Base-by-base conservation (phyloP, 53 echinoderm and acorn worm genomes). In the Holothuria scabra region DNA sequence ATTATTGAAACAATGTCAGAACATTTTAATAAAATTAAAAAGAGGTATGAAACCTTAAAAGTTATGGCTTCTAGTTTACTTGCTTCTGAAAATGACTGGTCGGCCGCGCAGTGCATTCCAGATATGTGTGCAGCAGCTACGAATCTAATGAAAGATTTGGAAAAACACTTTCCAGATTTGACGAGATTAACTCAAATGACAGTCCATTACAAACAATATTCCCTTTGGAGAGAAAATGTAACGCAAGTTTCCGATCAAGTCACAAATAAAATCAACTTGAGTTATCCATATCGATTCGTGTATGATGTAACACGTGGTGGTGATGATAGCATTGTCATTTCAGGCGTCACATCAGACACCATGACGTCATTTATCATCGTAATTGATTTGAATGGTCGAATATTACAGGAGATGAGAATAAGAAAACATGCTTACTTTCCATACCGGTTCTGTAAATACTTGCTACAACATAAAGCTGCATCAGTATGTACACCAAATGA, bases 101-200 rank as follows among this genome's bases (percentile, higher is more conserved):
- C n/a, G n/a, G n/a, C n/a, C n/a, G n/a, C n/a, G n/a, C n/a, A n/a
- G 38, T 69, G 37, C 23, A 69, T 69, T 4, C 69, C 69, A 34
- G n/a, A 33, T 69, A 11, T 69, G 9, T 20, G 38, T 8, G 18
- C 37, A 29, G 69, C 16, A 2, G 35, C 37, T 37, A 22, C 19
- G 22, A 35, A 35, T 69, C 69, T 69, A 38, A 69, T 37, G 16
- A 23, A 69, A 37, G 69, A 34, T 38, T 38, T 69, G 38, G 18
- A 37, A 16, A 69, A 34, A 16, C 16, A 69, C 33, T 69, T 20
- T 69, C 69, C 69, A 69, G 35, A 69, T 10, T 35, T 69, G 37
- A 20, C 18, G 18, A 8, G 18, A n/a, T 37, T 69, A 37, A 21
- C 16, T 37, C 18, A 69, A 7, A 44, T 44, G 10, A 4, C 0